Evolutionary conservation across 2,113 vertebrate genomes (phyloP).

Genomic region (Mobula hypostoma): DNA sequence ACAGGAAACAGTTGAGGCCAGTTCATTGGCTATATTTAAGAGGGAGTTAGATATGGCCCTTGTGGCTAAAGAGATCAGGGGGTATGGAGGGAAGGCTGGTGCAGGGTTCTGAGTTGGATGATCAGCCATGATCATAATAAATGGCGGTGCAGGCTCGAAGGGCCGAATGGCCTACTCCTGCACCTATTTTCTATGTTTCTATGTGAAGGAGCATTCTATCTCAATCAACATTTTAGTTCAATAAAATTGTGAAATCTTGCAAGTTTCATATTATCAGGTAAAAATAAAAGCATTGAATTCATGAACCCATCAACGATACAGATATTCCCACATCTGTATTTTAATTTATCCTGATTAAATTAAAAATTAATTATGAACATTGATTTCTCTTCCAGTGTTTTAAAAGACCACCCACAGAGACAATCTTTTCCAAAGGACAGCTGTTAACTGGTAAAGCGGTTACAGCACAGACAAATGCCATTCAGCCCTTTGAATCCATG

Average conservation of each 20-base stretch:
- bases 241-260: not conserved
- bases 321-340: not conserved
- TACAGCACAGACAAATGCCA: too few relatives aligned
- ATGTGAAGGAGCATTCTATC: not conserved
- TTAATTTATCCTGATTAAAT: not conserved
- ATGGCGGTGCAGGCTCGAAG: too few relatives aligned
- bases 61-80: too few relatives aligned
- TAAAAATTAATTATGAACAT: not conserved
- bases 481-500: too few relatives aligned
- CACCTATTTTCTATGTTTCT: too few relatives aligned
- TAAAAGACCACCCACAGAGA: not conserved
- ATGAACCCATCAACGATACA: not conserved
- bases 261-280: not conserved
- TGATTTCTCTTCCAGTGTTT: not conserved
- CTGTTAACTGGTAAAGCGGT: not conserved
- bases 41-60: too few relatives aligned
- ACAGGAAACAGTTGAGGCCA: too few relatives aligned
- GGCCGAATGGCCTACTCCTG: too few relatives aligned
- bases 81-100: too few relatives aligned
- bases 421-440: not conserved
- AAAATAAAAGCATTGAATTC: not conserved
- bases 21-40: too few relatives aligned
- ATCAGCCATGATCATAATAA: too few relatives aligned
- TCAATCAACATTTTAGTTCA: not conserved
- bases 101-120: too few relatives aligned